Evolutionary conservation across 2,113 vertebrate genomes (phyloP).

Genomic region (Neotragus moschatus): DNA sequence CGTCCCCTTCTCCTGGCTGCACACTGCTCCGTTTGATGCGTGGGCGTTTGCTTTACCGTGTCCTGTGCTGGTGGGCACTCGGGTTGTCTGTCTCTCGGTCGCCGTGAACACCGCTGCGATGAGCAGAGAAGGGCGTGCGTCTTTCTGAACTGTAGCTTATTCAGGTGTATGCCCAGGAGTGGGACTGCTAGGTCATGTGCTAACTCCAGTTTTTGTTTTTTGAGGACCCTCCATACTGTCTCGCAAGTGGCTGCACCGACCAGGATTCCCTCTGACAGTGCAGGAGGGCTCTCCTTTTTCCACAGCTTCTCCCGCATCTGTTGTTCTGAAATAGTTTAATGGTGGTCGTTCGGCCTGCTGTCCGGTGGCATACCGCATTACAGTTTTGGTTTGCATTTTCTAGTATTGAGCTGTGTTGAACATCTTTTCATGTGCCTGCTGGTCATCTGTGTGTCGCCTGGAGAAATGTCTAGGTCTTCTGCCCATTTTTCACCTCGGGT

Average conservation of each 20-base stretch:
- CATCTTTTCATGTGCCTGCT: not conserved
- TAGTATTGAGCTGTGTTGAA: not conserved
- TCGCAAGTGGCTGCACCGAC: not conserved
- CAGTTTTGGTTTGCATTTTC: not conserved
- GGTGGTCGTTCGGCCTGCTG: not conserved
- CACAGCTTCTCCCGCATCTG: not conserved
- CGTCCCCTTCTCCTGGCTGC: not conserved
- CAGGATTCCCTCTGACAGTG: not conserved
- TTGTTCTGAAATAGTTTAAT: not conserved
- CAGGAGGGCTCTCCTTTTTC: not conserved
- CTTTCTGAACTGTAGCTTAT: not conserved
- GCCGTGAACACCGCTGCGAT: not conserved
- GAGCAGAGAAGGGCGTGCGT: rapidly evolving
- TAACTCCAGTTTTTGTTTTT: not conserved
- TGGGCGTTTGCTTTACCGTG: no score
- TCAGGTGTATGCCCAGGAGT: not conserved
- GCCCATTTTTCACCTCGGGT: not conserved
- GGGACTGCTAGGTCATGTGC: not conserved
- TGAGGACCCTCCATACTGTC: not conserved
- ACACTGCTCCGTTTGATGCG: rapidly evolving
- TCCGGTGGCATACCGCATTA: no score
- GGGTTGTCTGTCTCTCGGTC: not conserved
- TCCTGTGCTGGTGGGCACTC: not conserved
- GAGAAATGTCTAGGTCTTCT: not conserved
- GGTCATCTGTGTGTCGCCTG: not conserved